Percentiles rank a stretch among this genome's conserved stretches.
Evolutionary conservation across 2,888 invertebrate species (phyloP).

Genomic region (Caenorhabditis parvicauda): DNA sequence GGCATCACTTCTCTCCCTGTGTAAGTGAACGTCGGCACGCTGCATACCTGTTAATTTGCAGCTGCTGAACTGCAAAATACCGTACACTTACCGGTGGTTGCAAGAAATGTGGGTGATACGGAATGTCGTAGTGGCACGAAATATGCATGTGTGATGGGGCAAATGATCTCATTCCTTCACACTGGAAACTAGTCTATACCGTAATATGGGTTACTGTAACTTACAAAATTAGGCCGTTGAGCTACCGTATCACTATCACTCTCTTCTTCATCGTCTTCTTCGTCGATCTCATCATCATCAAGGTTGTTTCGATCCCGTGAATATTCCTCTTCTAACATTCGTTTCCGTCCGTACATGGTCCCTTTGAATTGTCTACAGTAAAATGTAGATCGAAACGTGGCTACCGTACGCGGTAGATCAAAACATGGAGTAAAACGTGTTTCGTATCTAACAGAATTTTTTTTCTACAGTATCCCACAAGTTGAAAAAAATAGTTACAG

Average conservation of each 20-base stretch:
- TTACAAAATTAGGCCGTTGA: slow-evolving; percentile 19
- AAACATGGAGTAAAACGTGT: too few species aligned
- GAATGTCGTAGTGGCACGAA: slow-evolving; percentile 33
- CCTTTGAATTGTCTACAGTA: too few species aligned
- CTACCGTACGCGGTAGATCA: too few species aligned
- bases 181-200: slow-evolving; percentile 10
- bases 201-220: slow-evolving; percentile 10
- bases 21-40: slow-evolving; percentile 21
- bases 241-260: slow-evolving; percentile 3
- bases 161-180: slow-evolving; percentile 27
- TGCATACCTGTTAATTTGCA: too few species aligned
- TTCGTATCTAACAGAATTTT: too few species aligned
- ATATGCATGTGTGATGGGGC: slow-evolving; percentile 34
- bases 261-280: slow-evolving; percentile 16
- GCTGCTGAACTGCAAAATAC: too few species aligned
- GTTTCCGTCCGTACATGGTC: slow-evolving; percentile 23
- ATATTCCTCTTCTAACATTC: slow-evolving; percentile 28
- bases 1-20: too few species aligned
- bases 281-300: slow-evolving; percentile 15
- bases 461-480: too few species aligned
- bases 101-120: slow-evolving; percentile 25
- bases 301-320: too few species aligned
- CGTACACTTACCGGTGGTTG: slow-evolving; percentile 24
- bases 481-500: too few species aligned
- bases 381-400: too few species aligned